phyloP scores from a whole-genome alignment of 2,888 invertebrate species.

The Plebejus melissa region DNA sequence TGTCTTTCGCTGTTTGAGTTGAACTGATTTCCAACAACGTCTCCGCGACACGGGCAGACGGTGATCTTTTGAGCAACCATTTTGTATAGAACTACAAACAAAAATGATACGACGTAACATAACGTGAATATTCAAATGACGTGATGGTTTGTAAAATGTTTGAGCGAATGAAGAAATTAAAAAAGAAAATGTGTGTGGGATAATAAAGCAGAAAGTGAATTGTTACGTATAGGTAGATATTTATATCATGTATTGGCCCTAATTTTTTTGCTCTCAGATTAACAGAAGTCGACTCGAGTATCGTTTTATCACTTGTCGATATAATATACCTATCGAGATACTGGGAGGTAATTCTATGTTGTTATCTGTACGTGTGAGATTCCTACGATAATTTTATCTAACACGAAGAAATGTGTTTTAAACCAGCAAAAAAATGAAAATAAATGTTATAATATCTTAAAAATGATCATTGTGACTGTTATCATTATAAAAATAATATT shows the following conservation, averaged over 20 bases:
- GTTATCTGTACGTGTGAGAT: background rate
- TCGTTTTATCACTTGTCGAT: background rate
- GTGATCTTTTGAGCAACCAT: constrained; percentile 77
- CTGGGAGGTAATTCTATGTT: background rate
- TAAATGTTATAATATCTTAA: background rate
- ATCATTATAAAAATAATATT: too few relatives aligned
- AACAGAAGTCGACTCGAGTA: background rate
- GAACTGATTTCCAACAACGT: constrained; percentile 71
- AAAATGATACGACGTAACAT: constrained; percentile 78
- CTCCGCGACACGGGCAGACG: constrained; percentile 73
- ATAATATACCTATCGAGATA: background rate
- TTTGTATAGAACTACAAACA: constrained; percentile 79
- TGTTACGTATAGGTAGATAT: background rate
- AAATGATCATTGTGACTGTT: too few relatives aligned
- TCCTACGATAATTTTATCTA: background rate
- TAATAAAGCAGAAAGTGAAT: constrained; percentile 29
- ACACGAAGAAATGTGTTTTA: background rate
- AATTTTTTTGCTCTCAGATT: background rate
- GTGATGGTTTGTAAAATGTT: constrained; percentile 44
- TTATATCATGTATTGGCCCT: background rate
- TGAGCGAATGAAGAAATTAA: constrained; percentile 31
- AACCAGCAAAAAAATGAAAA: background rate
- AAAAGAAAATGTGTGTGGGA: constrained; percentile 38
- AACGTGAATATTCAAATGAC: constrained; percentile 72
- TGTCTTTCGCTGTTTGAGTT: constrained; percentile 71